A percentile compares a stretch with the other conserved stretches of the same genome.
Evolutionary conservation across 2,888 invertebrate species (phyloP).

Genomic region (Caenorhabditis sp.): DNA sequence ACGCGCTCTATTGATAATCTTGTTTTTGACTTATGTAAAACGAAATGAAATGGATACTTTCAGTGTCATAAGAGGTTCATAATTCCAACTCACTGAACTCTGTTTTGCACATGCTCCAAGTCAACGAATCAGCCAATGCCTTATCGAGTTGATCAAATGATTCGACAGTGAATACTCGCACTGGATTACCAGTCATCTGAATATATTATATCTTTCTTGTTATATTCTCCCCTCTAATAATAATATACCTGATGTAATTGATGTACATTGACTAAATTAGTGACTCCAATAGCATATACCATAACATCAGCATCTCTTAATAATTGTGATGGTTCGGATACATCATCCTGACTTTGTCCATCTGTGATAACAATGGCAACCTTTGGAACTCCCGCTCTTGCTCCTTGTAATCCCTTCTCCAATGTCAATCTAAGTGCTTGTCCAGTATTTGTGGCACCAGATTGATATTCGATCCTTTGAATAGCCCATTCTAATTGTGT

Average conservation of each 20-base stretch:
- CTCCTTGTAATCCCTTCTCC: constrained; percentile 57
- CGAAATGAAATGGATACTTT: too few species aligned
- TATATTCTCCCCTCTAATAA: neutral
- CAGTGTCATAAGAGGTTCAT: too few species aligned
- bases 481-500: constrained; percentile 68
- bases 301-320: constrained; percentile 70
- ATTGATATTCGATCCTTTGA: constrained; percentile 61
- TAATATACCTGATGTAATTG: constrained; percentile 64
- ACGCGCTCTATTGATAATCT: too few species aligned
- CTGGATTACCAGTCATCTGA: constrained; percentile 68
- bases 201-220: neutral
- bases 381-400: constrained; percentile 69
- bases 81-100: constrained; percentile 60
- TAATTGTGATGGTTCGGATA: constrained; percentile 64
- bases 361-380: constrained; percentile 72
- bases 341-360: constrained; percentile 71
- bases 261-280: constrained; percentile 66
- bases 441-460: constrained; percentile 70
- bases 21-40: too few species aligned
- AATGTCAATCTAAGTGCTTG: constrained; percentile 61
- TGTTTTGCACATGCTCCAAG: constrained; percentile 70
- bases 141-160: constrained; percentile 68
- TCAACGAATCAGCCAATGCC: constrained; percentile 65
- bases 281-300: constrained; percentile 72
- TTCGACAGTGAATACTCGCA: constrained; percentile 69